Conservation (phyloP, 2,888 invertebrate genomes). For the Scotopteryx bipunctaria region DNA sequence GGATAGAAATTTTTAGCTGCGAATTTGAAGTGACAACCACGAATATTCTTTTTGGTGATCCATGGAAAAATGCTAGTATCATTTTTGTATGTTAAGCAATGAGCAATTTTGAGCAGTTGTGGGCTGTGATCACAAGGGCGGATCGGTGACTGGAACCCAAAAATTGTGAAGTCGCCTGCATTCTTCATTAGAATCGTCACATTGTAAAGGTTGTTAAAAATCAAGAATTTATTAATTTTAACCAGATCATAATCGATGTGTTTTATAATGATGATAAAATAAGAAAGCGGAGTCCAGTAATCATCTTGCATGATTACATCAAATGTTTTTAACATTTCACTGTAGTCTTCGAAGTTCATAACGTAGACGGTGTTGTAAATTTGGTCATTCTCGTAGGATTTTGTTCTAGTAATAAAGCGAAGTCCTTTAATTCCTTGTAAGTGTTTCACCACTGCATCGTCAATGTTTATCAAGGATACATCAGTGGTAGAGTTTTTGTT, state of each 20-base stretch:
- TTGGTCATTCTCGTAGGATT: constrained; percentile 32
- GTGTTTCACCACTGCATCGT: constrained; percentile 34
- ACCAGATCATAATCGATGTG: constrained; percentile 28
- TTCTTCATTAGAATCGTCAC: constrained; percentile 26
- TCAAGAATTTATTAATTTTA: constrained; percentile 37
- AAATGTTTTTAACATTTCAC: constrained; percentile 41
- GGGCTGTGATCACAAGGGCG: constrained; percentile 20
- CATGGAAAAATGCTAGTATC: constrained; percentile 9
- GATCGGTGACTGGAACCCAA: constrained; percentile 26
- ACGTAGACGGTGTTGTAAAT: constrained; percentile 42
- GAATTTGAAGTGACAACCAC: constrained; percentile 40
- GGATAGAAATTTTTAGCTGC: constrained; percentile 44
- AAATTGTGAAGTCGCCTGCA: constrained; percentile 22
- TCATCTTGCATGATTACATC: constrained; percentile 33
- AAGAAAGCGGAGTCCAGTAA: constrained; percentile 49
- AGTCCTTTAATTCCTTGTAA: constrained; percentile 38
- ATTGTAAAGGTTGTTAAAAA: constrained; percentile 39
- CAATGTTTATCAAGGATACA: constrained; percentile 42
- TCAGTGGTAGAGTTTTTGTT: constrained; percentile 28
- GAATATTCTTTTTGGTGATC: not conserved
- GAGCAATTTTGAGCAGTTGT: constrained; percentile 1
- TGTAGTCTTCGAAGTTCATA: constrained; percentile 37
- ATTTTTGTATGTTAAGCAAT: constrained; percentile 7
- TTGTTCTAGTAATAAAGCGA: constrained; percentile 41
- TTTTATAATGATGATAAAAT: constrained; percentile 46